Base-by-base conservation (phyloP, 1,140 invertebrate genomes). In the Cyrtorhinus lividipennis region DNA sequence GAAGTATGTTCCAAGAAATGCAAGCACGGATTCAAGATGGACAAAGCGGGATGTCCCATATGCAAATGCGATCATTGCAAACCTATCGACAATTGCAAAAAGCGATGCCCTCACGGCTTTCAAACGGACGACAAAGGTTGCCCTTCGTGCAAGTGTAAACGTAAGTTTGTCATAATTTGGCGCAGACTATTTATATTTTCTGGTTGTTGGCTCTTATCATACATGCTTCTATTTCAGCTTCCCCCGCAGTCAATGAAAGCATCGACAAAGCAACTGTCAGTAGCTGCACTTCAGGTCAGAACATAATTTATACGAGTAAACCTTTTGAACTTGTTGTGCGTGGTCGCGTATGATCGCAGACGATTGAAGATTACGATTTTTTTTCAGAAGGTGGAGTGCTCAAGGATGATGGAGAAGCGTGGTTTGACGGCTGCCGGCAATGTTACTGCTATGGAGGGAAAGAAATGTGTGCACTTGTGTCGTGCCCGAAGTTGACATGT, bases 351-450 rank as follows among this genome's bases (percentile, higher is more conserved):
- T n/a, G n/a, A n/a, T n/a, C n/a, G n/a, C n/a, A n/a, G n/a, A n/a
- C n/a, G n/a, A n/a, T n/a, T n/a, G n/a, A n/a, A n/a, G n/a, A n/a
- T n/a, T n/a, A n/a, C n/a, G n/a, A n/a, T n/a, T n/a, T 58, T 57
- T 56, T 59, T 66, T 15, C 61, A 66, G 67, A 68, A 61, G 68
- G 65, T 44, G 69, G 67, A 48, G 38, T 45, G 10, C 23, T 60
- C 38, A 65, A 70, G 26, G 67, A 69, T 38, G 70, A 73, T 27
- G 78, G 76, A 5, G 76, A 79, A 62, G 68, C 69, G 20, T 79
- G 78, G 78, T 72, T 73, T 66, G 78, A 80, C 66, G 76, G 77
- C 0, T 80, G 78, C 67, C 70, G 77, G 2, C 68, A 73, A 24
- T 80, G 78, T 68, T 76, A 73, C 68, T 80, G 78, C 66, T 71